Base-by-base conservation (phyloP, 2,797 vertebrate species). In the Ctenosaura bakeri region DNA sequence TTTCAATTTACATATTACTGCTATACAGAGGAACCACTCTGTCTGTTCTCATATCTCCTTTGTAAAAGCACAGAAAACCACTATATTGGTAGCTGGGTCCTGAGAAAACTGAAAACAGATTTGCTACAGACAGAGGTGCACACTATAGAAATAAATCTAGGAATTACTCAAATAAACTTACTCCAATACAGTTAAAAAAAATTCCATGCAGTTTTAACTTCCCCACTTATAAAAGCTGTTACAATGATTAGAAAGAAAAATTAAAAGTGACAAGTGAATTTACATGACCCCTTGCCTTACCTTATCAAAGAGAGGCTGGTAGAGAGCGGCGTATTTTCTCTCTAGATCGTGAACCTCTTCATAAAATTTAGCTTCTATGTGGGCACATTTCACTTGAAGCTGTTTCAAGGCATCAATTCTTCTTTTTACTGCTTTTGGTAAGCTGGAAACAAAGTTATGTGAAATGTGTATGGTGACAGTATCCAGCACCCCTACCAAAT, bases 351-450 rank as follows among this genome's bases (percentile, higher is more conserved):
- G 99, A 71, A 99, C 98, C 95, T 99, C 99, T 92, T 99, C 98
- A 50, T 99, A 99, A 97, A 99, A 99, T 95, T 98, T 99, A 80
- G 99, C 98, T 95, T 99, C 99, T 96, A 99, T 99, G 95, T 99
- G 98, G 35, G 98, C 98, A 91, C 98, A 99, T 88, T 98, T 98
- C 94, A 98, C 98, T 96, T 99, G 99, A 59, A 99, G 98, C 94
- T 98, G 98, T 94, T 99, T 99, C 97, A 99, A 94, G 32, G 99
- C 99, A 88, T 99, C 98, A 77, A 99, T 98, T 98, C 99, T 97
- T 96, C 99, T 98, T 95, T 98, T 99, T 88, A 99, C 98, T 5
- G 97, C 98, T 97, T 98, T 99, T 71, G 99, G 98, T 95, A 98
- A 97, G 94, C 98, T 99, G 78, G 66, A 91, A 10, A 0, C 46